phyloP scores from a whole-genome alignment of 2,888 invertebrate genomes.

The Cartodere bifasciata region DNA sequence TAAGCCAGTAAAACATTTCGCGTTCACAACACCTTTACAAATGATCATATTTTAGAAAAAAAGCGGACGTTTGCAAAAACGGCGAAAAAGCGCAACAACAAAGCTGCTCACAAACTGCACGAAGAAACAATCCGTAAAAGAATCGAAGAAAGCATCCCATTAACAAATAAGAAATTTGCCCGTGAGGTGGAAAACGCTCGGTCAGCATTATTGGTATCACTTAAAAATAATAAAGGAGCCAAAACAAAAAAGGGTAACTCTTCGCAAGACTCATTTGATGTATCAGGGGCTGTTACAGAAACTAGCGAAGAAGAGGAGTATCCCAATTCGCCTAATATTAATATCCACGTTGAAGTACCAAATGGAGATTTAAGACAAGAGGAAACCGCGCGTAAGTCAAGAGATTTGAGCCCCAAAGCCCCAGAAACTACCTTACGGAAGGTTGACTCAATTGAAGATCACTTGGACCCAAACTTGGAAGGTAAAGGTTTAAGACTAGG shows the following conservation, averaged over 20 bases:
- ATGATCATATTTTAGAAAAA: too few species aligned
- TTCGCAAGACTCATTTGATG: conserved; percentile 3
- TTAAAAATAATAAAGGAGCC: too few species aligned
- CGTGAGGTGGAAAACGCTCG: conserved; percentile 37
- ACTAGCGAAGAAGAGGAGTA: conserved; percentile 8
- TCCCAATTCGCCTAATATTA: too few species aligned
- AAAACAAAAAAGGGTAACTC: conserved; percentile 17
- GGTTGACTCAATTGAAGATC: too few species aligned
- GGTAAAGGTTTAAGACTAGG: too few species aligned
- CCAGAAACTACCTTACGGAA: too few species aligned
- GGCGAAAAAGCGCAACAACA: conserved; percentile 5
- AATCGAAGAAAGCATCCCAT: conserved; percentile 21
- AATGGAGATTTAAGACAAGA: too few species aligned
- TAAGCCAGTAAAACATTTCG: conserved; percentile 31
- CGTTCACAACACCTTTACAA: conserved; percentile 21
- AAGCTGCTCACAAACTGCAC: conserved; percentile 1
- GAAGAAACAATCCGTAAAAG: conserved; percentile 9
- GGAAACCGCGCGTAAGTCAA: too few species aligned
- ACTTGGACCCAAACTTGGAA: too few species aligned
- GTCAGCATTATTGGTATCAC: conserved; percentile 32
- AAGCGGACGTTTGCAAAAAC: background rate
- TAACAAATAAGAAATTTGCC: conserved; percentile 25
- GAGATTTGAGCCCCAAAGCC: too few species aligned
- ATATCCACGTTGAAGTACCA: too few species aligned
- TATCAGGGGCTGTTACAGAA: conserved; percentile 10